These are phyloP conservation scores for Thumatha senex DNA, from an alignment of 2,888 invertebrate genomes.

Conservation along the genomic window DNA sequence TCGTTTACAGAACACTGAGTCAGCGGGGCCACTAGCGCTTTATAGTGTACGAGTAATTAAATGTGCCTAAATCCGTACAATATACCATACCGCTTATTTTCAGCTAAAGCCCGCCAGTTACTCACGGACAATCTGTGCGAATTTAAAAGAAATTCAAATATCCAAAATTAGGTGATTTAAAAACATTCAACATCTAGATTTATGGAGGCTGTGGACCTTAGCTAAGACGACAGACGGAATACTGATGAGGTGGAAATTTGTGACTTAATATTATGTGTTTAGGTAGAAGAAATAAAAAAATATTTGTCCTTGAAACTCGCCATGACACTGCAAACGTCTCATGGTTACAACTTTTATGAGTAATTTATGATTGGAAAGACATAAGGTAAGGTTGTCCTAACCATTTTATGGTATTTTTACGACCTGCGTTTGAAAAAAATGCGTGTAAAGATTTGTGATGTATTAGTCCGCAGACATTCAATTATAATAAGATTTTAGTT, in stretches of 20 bases:
- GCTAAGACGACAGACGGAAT: conserved; percentile 4
- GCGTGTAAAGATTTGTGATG: no score
- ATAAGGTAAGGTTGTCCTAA: not conserved
- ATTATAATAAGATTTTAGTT: no score
- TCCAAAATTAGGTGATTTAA: conserved; percentile 5
- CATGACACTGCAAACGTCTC: not conserved
- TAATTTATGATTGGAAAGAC: conserved; percentile 2
- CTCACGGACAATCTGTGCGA: no score
- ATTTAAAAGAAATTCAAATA: conserved; percentile 2
- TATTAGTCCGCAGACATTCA: no score
- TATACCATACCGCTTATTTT: no score
- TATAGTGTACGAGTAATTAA: no score
- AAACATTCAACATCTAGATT: conserved; percentile 7
- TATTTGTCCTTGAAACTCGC: not conserved
- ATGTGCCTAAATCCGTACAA: no score
- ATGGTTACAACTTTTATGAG: not conserved
- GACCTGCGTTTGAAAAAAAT: no score
- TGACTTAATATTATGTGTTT: conserved; percentile 3
- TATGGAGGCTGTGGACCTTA: conserved; percentile 1
- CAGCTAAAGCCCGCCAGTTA: no score
- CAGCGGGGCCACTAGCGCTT: no score
- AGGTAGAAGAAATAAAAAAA: not conserved
- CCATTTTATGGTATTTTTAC: not conserved
- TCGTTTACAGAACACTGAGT: no score
- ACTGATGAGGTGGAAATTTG: conserved; percentile 4